Conservation (phyloP, 2,113 vertebrate genomes). For the Mohoua ochrocephala region DNA sequence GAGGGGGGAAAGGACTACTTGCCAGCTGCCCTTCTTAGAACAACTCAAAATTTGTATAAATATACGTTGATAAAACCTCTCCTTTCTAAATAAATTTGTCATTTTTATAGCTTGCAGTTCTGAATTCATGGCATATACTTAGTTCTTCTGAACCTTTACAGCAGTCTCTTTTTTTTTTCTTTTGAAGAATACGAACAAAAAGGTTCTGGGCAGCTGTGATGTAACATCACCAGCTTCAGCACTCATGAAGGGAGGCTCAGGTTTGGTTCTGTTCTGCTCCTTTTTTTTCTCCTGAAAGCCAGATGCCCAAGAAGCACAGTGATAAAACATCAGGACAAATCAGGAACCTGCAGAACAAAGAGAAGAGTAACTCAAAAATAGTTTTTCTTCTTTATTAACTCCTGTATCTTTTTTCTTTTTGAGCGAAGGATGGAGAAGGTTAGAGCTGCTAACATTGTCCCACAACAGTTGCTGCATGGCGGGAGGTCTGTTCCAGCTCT, state of each 20-base stretch:
- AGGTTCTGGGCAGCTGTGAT: accelerated
- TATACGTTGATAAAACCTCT: neutral
- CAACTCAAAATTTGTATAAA: neutral
- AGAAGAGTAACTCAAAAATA: neutral
- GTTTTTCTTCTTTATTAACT: neutral
- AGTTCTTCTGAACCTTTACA: neutral
- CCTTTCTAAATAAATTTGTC: neutral
- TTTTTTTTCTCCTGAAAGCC: neutral
- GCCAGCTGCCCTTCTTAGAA: neutral
- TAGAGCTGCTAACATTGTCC: neutral
- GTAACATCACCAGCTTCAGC: neutral
- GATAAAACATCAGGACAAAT: neutral
- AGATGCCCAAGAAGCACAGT: neutral
- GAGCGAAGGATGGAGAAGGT: neutral
- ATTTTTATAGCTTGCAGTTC: neutral
- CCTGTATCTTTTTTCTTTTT: neutral
- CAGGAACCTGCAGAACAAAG: neutral
- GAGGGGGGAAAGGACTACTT: neutral
- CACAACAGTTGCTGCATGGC: neutral
- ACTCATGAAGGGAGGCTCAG: neutral
- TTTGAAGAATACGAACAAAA: neutral
- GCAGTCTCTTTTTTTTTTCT: neutral
- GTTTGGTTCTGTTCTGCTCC: neutral
- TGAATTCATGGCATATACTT: neutral
- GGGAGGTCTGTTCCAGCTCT: neutral